Percentiles rank a stretch among this genome's conserved stretches.
phyloP scores from a whole-genome alignment of 1,140 invertebrate genomes.

The Tyrophagus putrescentiae region DNA sequence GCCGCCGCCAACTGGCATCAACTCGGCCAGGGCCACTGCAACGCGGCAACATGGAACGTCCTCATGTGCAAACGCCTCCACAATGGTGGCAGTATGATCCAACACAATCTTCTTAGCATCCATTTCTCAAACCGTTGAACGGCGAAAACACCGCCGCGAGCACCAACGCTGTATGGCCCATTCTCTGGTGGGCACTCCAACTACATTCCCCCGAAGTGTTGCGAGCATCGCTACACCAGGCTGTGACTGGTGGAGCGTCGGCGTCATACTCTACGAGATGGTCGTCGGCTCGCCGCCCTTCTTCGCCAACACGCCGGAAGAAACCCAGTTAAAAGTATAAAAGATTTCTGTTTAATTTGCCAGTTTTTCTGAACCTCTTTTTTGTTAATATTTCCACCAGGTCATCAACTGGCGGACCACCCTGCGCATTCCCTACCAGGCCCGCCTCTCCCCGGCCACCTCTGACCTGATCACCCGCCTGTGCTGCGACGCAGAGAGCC shows the following conservation, averaged over 20 bases:
- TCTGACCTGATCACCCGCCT: slow-evolving; percentile 79
- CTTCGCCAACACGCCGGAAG: slow-evolving; percentile 72
- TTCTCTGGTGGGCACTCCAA: slow-evolving; percentile 86
- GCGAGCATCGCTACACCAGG: slow-evolving; percentile 97
- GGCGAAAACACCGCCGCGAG: slow-evolving; percentile 57
- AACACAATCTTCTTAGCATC: too few species aligned
- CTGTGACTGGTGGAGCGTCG: slow-evolving; percentile 99
- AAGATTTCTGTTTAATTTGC: too few species aligned
- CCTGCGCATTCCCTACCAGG: slow-evolving; percentile 56
- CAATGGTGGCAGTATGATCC: too few species aligned
- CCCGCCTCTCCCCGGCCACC: slow-evolving; percentile 63
- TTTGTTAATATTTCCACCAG: slow-evolving; percentile 41
- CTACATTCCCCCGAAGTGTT: too few species aligned
- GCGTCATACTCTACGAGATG: slow-evolving; percentile 98
- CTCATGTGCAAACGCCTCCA: too few species aligned
- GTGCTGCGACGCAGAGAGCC: slow-evolving; percentile 67
- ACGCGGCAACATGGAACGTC: too few species aligned
- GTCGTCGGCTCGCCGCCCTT: slow-evolving; percentile 93
- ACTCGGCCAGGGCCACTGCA: too few species aligned
- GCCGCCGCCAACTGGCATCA: too few species aligned
- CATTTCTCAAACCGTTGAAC: slow-evolving; percentile 74
- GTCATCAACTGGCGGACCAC: slow-evolving; percentile 93
- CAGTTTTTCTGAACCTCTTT: too few species aligned
- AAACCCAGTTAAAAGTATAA: slow-evolving; percentile 92
- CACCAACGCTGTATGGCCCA: slow-evolving; percentile 87